Evolutionary conservation across 1,140 invertebrate genomes (phyloP).

Genomic region (Hypothenemus hampei): DNA sequence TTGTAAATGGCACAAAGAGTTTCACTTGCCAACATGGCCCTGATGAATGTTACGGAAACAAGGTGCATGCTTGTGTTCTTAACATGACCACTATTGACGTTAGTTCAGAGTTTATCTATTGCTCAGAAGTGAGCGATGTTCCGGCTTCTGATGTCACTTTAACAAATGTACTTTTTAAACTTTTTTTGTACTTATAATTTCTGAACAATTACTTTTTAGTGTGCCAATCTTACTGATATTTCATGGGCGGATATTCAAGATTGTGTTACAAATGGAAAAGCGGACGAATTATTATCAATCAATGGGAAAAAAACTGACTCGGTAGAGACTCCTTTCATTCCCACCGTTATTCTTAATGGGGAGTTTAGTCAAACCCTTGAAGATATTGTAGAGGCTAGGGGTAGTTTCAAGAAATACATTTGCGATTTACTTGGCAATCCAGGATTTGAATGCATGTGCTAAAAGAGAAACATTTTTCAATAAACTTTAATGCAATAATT

Average conservation of each 20-base stretch:
- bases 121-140: constrained; percentile 6
- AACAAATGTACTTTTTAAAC: constrained; percentile 5
- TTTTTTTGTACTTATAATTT: neutral
- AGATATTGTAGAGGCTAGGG: constrained; percentile 13
- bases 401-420: constrained; percentile 25
- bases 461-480: too few species aligned
- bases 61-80: constrained; percentile 56
- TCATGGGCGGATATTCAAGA: constrained; percentile 38
- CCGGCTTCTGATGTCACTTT: constrained; percentile 4
- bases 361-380: constrained; percentile 27
- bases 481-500: too few species aligned
- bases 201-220: constrained; percentile 48
- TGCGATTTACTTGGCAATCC: constrained; percentile 15
- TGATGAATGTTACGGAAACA: constrained; percentile 60
- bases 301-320: constrained; percentile 53
- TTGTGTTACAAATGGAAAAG: constrained; percentile 44
- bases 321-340: constrained; percentile 53
- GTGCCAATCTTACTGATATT: constrained; percentile 44
- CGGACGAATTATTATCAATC: constrained; percentile 49
- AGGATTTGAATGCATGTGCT: neutral
- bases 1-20: constrained; percentile 1
- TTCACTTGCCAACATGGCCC: constrained; percentile 48
- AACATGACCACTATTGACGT: neutral
- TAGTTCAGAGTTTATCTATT: constrained; percentile 14
- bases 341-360: constrained; percentile 56